Base-by-base conservation (phyloP, 1,140 invertebrate genomes). In the Mycetomoellerius zeteki region DNA sequence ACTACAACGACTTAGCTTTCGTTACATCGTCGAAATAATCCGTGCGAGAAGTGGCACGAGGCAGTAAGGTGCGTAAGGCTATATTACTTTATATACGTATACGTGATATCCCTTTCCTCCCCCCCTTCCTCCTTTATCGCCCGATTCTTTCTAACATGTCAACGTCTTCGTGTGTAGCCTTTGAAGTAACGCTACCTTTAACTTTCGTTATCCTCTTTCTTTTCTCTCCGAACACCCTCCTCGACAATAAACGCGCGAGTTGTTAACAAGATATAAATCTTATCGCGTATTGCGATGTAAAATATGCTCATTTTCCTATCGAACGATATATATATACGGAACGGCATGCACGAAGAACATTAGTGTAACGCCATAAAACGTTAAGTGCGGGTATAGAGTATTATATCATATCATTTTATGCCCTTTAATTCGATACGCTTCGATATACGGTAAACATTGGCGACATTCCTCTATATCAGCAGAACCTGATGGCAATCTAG, bases 181-280 rank as follows among this genome's bases (percentile, higher is more conserved):
- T 69, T 80, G 27, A 69, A 52, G 62, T 58, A 67, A 67, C 60
- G 52, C 33, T 69, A 47, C 52, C n/a, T 71, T 81, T 37, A 37
- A 69, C 21, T 21, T 72, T 71, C 10, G 67, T 58, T 43, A 71
- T 75, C 52, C 69, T 62, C 73, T 21, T 30, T 2, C 7, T 47
- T 50, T 60, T n/a, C n/a, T n/a, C 52, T 60, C 16, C 47, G 12
- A 52, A 62, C 80, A 33, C 21, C 6, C 69, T 30, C 24, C 8
- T 21, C 73, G 73, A 65, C 47, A 78, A 78, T 85, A 76, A 78
- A 78, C 73, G 30, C 21, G n/a, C 50, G 58, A 67, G 47, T 30
- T 62, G 73, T 78, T 77, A 78, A 78, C 82, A 85, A 85, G 82
- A 54, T 67, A 65, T 85, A 85, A 85, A 85, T 78, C 82, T 85